phyloP scores from a whole-genome alignment of 2,113 vertebrate genomes.

The Romanogobio albipinnatus region DNA sequence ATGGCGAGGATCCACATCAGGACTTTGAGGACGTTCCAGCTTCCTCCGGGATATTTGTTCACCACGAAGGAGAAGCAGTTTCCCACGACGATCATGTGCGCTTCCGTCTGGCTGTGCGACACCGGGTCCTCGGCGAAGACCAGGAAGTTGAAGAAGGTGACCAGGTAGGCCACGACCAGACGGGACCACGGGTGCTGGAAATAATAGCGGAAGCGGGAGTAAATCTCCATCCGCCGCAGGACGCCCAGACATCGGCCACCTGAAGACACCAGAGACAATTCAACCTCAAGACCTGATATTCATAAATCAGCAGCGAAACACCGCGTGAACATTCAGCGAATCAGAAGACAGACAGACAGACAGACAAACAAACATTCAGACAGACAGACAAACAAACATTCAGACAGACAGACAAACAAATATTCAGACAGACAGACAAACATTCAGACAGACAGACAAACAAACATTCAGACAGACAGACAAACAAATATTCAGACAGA shows the following conservation, averaged over 20 bases:
- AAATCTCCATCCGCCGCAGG: slow-evolving; percentile 83
- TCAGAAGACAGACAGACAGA: too few relatives aligned
- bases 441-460: too few relatives aligned
- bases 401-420: rapidly evolving
- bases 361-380: too few relatives aligned
- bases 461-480: too few relatives aligned
- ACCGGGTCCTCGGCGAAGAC: slow-evolving; percentile 97
- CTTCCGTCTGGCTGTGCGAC: slow-evolving; percentile 96
- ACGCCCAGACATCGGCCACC: slow-evolving; percentile 70
- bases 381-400: too few relatives aligned
- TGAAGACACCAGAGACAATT: slow-evolving; percentile 59
- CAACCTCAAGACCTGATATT: not conserved
- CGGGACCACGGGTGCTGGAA: slow-evolving; percentile 99
- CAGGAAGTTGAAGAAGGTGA: slow-evolving; percentile 98
- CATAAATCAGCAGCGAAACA: too few relatives aligned
- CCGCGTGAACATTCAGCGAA: too few relatives aligned
- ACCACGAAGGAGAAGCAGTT: slow-evolving; percentile 98
- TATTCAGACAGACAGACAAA: too few relatives aligned
- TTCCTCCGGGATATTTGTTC: slow-evolving; percentile 93
- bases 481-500: too few relatives aligned
- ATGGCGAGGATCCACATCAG: slow-evolving; percentile 91
- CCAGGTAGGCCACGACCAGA: slow-evolving; percentile 93
- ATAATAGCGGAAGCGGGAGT: slow-evolving; percentile 92
- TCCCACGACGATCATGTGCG: slow-evolving; percentile 94
- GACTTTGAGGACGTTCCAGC: slow-evolving; percentile 92